Percentiles rank a stretch among this genome's conserved stretches.
Evolutionary conservation across 2,797 vertebrate genomes (phyloP).

Genomic region (Clarias platycephalus): DNA sequence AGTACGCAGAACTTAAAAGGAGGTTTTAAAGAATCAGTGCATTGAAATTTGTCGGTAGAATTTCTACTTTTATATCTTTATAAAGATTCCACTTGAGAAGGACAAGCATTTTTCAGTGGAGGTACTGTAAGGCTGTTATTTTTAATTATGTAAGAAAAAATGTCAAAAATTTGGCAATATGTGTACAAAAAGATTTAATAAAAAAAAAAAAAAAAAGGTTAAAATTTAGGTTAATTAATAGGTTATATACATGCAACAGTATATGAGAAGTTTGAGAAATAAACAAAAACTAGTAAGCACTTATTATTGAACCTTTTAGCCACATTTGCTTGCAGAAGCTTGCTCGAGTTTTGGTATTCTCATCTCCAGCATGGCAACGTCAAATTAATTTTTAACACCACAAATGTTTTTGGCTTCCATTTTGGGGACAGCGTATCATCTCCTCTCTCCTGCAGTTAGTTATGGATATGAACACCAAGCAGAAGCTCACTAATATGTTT

Average conservation of each 20-base stretch:
- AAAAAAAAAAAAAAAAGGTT: too few relatives aligned
- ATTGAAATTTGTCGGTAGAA: neutral
- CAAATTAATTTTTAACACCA: slow-evolving; percentile 30
- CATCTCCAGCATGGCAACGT: slow-evolving; percentile 7
- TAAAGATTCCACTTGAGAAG: neutral
- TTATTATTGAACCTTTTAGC: neutral
- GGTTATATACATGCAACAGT: neutral
- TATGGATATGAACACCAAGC: slow-evolving; percentile 21
- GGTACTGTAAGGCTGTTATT: neutral
- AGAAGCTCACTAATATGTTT: neutral
- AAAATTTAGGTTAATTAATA: neutral
- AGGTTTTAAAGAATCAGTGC: neutral
- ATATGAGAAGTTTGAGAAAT: neutral
- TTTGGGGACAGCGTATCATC: slow-evolving; percentile 9
- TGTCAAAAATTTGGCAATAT: neutral
- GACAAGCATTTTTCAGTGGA: neutral
- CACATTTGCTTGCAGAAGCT: neutral
- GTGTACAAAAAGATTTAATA: neutral
- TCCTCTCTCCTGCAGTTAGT: neutral
- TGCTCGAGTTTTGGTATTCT: neutral
- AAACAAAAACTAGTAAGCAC: neutral
- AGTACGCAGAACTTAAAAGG: neutral
- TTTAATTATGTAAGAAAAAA: neutral
- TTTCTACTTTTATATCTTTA: neutral
- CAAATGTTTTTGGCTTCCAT: slow-evolving; percentile 5